Conservation (phyloP, 2,888 invertebrate genomes). For the Pyrrhia umbra region DNA sequence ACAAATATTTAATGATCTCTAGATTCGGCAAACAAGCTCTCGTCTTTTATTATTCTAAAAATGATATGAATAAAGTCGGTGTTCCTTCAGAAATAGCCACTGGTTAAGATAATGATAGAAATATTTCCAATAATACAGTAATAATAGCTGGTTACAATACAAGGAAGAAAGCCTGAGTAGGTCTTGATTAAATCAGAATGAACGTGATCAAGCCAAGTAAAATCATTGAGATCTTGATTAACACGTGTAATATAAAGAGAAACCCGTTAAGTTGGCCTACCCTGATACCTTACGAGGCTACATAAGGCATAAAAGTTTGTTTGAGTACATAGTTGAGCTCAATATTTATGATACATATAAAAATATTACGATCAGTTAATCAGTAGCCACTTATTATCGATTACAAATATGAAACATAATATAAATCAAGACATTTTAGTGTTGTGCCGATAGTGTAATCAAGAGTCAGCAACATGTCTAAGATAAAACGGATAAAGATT, state of each 20-base stretch:
- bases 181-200: not conserved
- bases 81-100: not conserved
- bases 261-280: conserved; percentile 16
- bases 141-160: not conserved
- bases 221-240: conserved; percentile 10
- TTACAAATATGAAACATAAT: conserved; percentile 51
- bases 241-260: conserved; percentile 20
- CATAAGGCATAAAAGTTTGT: conserved; percentile 50
- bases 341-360: conserved; percentile 62
- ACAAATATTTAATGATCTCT: not conserved
- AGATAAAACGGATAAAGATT: conserved; percentile 9
- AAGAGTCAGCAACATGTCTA: conserved; percentile 18
- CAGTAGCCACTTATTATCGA: conserved; percentile 63
- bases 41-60: not conserved
- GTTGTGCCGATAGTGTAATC: conserved; percentile 33
- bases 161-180: not conserved
- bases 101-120: not conserved
- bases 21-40: not conserved
- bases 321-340: conserved; percentile 54
- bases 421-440: conserved; percentile 58
- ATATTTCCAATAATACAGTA: not conserved
- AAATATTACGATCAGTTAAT: conserved; percentile 62
- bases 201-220: conserved; percentile 15
- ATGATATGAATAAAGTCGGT: not conserved
- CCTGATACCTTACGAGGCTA: conserved; percentile 20